Conservation (phyloP, 2,888 invertebrate species). For the Orthonevra nobilis region DNA sequence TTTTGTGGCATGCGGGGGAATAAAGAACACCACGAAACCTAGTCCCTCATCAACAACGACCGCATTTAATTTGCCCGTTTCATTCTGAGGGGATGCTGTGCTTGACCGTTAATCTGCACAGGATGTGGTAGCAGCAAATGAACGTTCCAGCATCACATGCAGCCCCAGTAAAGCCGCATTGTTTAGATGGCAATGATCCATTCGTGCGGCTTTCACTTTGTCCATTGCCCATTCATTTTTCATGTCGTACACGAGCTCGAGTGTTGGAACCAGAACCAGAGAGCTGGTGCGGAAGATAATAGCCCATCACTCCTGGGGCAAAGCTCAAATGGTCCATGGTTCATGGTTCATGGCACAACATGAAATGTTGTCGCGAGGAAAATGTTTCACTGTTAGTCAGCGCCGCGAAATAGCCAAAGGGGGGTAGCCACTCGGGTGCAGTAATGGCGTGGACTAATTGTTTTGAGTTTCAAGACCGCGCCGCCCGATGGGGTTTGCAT, state of each 20-base stretch:
- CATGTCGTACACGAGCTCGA: background rate
- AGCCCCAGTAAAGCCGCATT: constrained; percentile 2
- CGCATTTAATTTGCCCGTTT: constrained; percentile 16
- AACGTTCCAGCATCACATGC: constrained; percentile 6
- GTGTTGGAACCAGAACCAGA: too few species aligned
- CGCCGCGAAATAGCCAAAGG: too few species aligned
- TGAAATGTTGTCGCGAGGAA: too few species aligned
- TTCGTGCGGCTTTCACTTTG: background rate
- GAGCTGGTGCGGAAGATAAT: too few species aligned
- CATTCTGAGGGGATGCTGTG: background rate
- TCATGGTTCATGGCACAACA: too few species aligned
- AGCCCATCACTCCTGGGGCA: too few species aligned
- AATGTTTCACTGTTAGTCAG: too few species aligned
- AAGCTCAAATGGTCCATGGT: too few species aligned
- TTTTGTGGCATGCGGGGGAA: too few species aligned
- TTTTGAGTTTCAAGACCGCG: constrained; percentile 6
- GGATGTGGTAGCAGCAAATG: background rate
- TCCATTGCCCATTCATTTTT: constrained; percentile 7
- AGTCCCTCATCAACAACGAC: background rate
- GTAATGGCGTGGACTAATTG: background rate
- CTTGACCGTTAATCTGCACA: constrained; percentile 5
- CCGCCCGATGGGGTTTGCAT: background rate
- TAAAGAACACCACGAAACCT: constrained; percentile 13
- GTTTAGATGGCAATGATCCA: constrained; percentile 12
- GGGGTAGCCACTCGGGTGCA: background rate